phyloP scores from a whole-genome alignment of 2,888 invertebrate genomes.

The Leptinotarsa haldemani region DNA sequence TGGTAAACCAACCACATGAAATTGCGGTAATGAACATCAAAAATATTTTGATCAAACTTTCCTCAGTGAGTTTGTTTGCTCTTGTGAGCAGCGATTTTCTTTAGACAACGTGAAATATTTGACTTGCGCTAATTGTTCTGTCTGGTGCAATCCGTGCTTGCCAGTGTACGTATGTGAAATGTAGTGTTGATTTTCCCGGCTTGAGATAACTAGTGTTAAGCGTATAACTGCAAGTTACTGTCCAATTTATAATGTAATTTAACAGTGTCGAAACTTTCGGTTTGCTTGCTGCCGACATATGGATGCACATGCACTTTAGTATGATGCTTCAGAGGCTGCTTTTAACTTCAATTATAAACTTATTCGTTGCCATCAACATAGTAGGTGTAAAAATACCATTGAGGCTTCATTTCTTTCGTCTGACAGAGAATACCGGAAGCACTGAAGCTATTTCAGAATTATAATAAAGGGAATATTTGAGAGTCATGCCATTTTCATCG shows the following conservation, averaged over 20 bases:
- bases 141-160: conserved; percentile 35
- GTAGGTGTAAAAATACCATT: too few relatives aligned
- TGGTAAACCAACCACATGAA: not conserved
- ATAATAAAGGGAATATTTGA: too few relatives aligned
- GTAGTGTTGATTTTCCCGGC: conserved; percentile 43
- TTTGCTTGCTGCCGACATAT: conserved; percentile 33
- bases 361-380: too few relatives aligned
- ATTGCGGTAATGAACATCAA: too few relatives aligned
- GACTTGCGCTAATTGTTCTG: conserved; percentile 42
- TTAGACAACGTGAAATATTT: conserved; percentile 37
- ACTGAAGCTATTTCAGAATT: too few relatives aligned
- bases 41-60: conserved; percentile 1
- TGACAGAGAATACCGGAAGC: too few relatives aligned
- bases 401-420: too few relatives aligned
- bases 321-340: conserved; percentile 21
- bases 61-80: conserved; percentile 7
- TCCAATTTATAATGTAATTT: conserved; percentile 47
- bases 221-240: conserved; percentile 39
- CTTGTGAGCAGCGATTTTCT: conserved; percentile 34
- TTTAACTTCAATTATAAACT: not conserved
- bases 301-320: conserved; percentile 26
- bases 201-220: conserved; percentile 39
- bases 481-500: too few relatives aligned
- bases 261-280: conserved; percentile 36
- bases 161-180: conserved; percentile 40